Evolutionary conservation across 2,113 vertebrate genomes (phyloP), one percentile per base, ranked within the genome.

Genomic region (Tursiops truncatus): DNA sequence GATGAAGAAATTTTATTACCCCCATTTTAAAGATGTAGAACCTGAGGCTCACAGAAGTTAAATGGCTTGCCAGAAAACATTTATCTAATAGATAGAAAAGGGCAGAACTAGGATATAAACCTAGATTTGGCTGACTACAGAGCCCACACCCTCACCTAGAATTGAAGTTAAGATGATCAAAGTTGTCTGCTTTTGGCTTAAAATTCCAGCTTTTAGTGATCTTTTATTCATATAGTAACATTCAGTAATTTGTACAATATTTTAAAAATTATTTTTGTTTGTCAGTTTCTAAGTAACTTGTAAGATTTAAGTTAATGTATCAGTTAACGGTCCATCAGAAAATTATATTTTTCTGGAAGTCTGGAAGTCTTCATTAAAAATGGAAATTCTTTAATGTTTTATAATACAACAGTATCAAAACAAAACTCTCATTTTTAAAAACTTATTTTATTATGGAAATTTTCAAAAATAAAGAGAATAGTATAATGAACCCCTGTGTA

Each of bases 341-440:
- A 82, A 67, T 44, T 86, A 58, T 82, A 77, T 92, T 97, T 97
- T 98, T 96, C 89, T 94, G 56, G 18, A 53, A 53, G 87, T 70
- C 68, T 87, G 47, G 33, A 95, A 91, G 38, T 96, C 68, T 83
- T 97, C 85, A 86, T 77, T 92, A 62, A 95, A 93, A 70, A 63
- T 77, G 41, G 62, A 82, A 65, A n/a, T 14, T n/a, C 67, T 62
- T 53, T 28, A 93, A 79, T 96, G 44, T 89, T 93, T 95, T 96
- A 65, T 80, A 68, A 81, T 93, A 79, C 56, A 95, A 62, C 15
- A 47, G 36, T 93, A 73, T 92, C 73, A 90, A 94, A 95, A 70
- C 13, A 79, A 84, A 95, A 63, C 36, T 91, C 77, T 89, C 77
- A 77, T 89, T 85, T 97, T 86, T 20, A 31, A 56, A 92, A 90